These are phyloP conservation scores for Cephalopholis sonnerati DNA, from an alignment of 2,113 vertebrate genomes.

Conservation along the genomic window DNA sequence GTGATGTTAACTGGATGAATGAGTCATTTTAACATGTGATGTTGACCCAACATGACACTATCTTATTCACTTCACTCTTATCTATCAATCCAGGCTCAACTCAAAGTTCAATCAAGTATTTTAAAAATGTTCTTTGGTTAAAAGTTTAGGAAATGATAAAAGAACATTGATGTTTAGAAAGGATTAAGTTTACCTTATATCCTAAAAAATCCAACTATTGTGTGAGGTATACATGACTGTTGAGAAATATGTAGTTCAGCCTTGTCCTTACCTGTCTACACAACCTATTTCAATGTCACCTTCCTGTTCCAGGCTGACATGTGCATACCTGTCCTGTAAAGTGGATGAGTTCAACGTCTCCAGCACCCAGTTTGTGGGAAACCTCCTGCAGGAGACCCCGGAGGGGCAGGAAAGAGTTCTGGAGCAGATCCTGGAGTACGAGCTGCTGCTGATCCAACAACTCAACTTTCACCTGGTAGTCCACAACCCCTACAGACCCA, in stretches of 20 bases:
- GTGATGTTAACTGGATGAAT: neutral
- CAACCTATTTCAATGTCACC: neutral
- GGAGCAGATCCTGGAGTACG: conserved; percentile 96
- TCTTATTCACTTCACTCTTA: neutral
- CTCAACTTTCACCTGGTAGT: conserved; percentile 97
- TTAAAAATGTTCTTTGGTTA: neutral
- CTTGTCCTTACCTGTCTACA: neutral
- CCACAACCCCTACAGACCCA: conserved; percentile 95
- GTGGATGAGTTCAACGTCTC: conserved; percentile 99
- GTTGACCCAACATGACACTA: neutral
- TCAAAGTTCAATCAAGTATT: no score
- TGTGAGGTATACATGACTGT: neutral
- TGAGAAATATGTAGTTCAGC: neutral
- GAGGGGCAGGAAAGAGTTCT: conserved; percentile 90
- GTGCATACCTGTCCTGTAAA: conserved; percentile 95
- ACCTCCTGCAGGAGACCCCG: conserved; percentile 90
- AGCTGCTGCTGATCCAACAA: conserved; percentile 96
- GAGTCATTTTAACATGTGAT: neutral
- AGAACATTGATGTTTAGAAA: neutral
- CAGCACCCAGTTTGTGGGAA: conserved; percentile 94
- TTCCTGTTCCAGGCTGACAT: conserved; percentile 88
- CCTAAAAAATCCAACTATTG: neutral
- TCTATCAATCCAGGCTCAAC: neutral
- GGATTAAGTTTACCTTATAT: neutral
- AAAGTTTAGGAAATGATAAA: neutral